Base-by-base conservation (phyloP, 2,888 invertebrate genomes). In the Leptura quadrifasciata region DNA sequence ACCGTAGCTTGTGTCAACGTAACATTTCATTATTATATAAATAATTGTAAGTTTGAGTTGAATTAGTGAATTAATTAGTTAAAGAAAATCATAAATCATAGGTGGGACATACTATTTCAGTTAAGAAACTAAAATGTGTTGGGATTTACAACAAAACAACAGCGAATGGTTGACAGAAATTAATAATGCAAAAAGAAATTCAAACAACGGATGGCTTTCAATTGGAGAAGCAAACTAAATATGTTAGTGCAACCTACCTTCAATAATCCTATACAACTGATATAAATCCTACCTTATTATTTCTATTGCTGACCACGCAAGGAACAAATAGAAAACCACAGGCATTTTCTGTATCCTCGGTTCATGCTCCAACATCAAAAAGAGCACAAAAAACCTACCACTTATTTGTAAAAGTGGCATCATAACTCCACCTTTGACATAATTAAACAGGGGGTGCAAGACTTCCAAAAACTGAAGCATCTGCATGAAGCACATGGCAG, bases 381-480 rank as follows among this genome's bases (percentile, higher is more conserved):
- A 96, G 57, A 98, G 89, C 5, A 88, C 83, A 60, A 87, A 84
- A 79, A 97, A 91, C 58, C 98, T 91, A 0, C 97, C 97, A 31
- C 92, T 91, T 31, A 96, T 93, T 92, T 98, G 98, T 70, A 96
- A 80, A 67, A 95, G 91, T 1, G 97, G 93, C 20, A 95, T 91
- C 0, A 95, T 68, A 0, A 92, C 90, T 17, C 94, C 92, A 21
- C 96, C 95, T 90, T 93, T 95, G 1, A 97, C 96, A 85, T 97
- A 96, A 1, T 97, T 96, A 86, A 97, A 94, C 63, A 97, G 84
- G 0, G 97, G 95, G 91, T 98, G 97, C 90, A 98, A 91, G 0
- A 97, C 93, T 90, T 98, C 98, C 78, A 98, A 87, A 84, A 95
- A 93, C 88, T 97, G 96, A 84, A 96, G 89, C 1, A 96, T 87